These are phyloP conservation scores for Panagrolaimus sp. DNA, from an alignment of 1,140 invertebrate genomes.

Conservation along the genomic window DNA sequence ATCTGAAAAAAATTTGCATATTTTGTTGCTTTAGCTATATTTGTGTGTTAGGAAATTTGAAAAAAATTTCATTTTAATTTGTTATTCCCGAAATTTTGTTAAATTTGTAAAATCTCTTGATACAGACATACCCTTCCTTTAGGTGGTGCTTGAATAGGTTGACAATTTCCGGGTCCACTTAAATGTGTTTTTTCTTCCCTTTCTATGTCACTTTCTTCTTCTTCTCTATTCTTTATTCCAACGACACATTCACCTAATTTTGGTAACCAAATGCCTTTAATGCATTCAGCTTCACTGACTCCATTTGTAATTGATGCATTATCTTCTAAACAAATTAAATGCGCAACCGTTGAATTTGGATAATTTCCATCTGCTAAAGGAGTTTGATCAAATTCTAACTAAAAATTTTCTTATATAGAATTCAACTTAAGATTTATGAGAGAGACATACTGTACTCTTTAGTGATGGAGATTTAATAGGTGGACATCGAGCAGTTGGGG, in stretches of 20 bases:
- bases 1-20: slow-evolving; percentile 13
- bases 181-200: background rate
- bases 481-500: background rate
- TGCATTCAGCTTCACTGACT: slow-evolving; percentile 3
- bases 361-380: slow-evolving; percentile 4
- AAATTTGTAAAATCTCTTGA: too few relatives aligned
- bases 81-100: too few relatives aligned
- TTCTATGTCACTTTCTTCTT: background rate
- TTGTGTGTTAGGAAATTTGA: too few relatives aligned
- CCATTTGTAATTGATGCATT: background rate
- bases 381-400: background rate
- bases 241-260: slow-evolving; percentile 2
- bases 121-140: background rate
- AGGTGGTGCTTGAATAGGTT: background rate
- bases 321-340: slow-evolving; percentile 9
- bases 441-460: background rate
- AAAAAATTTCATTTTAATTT: too few relatives aligned
- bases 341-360: slow-evolving; percentile 13
- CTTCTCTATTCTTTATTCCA: background rate
- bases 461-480: background rate
- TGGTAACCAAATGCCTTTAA: slow-evolving; percentile 1
- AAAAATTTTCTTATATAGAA: background rate
- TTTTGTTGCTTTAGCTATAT: too few relatives aligned
- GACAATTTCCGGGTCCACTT: background rate
- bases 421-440: background rate